Evolutionary conservation across 2,113 vertebrate genomes (phyloP), one percentile per base, ranked within the genome.

Genomic region (Tretioscincus oriximinensis): DNA sequence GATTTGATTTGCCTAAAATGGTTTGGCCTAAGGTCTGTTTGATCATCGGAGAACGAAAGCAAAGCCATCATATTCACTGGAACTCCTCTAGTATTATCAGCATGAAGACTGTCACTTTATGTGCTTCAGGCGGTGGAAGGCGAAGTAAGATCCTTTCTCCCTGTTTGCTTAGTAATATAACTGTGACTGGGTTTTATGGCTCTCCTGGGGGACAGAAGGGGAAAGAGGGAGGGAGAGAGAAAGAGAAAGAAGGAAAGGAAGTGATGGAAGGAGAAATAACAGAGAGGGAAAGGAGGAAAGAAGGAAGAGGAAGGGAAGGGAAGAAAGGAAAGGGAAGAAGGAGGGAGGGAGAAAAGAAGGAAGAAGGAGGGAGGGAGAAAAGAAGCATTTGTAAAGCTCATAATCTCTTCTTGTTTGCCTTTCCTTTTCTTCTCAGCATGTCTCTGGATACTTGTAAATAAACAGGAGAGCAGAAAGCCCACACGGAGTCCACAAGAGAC

Each of bases 401-500:
- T 92, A 91, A 92, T 90, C 83, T 89, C 68, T 64, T 21, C 73
- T 28, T 60, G 68, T 82, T 92, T 79, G 83, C 71, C 63, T 83
- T 87, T 88, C 88, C 35, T 41, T 41, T 41, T 41, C 35, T 41
- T 41, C 35, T 84, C 90, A 86, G 90, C 72, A 29, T 78, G 90
- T 86, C 89, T 87, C 11, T 78, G 88, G 85, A 71, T 87, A 84
- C 87, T 89, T 88, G 86, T 81, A 86, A 75, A 78, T 6, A 67
- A 92, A 91, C 89, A 88, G 92, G 88, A 90, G 86, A 88, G 77
- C 0, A 2, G 88, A 58, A 74, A 88, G 74, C 81, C 74, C 77
- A 54, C 76, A 85, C 87, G 90, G 88, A 90, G 86, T 88, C 90
- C 89, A 90, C 88, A 75, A 78, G 88, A 90, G 84, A 83, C 84